Percentiles rank a stretch among this genome's conserved stretches.
Evolutionary conservation across 1,140 invertebrate species (phyloP).

Genomic region (Drosophila busckii): DNA sequence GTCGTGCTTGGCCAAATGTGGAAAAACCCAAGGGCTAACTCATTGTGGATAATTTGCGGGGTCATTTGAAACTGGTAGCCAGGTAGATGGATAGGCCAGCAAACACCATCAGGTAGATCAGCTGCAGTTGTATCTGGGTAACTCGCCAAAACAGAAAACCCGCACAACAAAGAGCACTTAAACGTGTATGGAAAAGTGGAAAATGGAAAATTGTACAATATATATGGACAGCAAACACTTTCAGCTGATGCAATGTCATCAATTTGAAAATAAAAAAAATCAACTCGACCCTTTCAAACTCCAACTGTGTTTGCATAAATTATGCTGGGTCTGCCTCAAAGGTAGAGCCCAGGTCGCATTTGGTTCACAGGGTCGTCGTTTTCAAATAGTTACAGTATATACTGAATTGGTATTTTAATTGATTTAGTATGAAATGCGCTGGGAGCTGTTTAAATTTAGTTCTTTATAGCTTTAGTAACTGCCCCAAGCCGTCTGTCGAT

Average conservation of each 20-base stretch:
- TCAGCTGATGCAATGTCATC: constrained; percentile 61
- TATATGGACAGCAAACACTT: constrained; percentile 46
- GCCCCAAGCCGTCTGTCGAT: background rate
- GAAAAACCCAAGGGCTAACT: constrained; percentile 50
- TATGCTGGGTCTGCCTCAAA: constrained; percentile 18
- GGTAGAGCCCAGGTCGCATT: constrained; percentile 2
- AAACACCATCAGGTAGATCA: constrained; percentile 39
- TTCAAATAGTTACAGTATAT: constrained; percentile 12
- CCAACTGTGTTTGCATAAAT: constrained; percentile 54
- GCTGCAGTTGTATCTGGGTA: constrained; percentile 1
- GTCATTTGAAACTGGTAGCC: constrained; percentile 39
- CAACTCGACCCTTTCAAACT: constrained; percentile 33
- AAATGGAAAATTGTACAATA: too few species aligned
- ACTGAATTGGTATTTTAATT: constrained; percentile 54
- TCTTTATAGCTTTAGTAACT: background rate
- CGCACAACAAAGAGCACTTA: constrained; percentile 29
- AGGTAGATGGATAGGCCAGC: background rate
- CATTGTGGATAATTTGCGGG: constrained; percentile 73
- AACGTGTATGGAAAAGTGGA: background rate
- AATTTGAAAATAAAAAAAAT: constrained; percentile 69
- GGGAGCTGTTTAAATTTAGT: constrained; percentile 33
- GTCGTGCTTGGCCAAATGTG: constrained; percentile 7
- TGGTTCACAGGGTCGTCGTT: too few species aligned
- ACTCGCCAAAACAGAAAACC: constrained; percentile 9
- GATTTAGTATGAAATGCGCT: constrained; percentile 52